Evolutionary conservation across 2,797 vertebrate genomes (phyloP).

Genomic region (Anisognathus igniventris): DNA sequence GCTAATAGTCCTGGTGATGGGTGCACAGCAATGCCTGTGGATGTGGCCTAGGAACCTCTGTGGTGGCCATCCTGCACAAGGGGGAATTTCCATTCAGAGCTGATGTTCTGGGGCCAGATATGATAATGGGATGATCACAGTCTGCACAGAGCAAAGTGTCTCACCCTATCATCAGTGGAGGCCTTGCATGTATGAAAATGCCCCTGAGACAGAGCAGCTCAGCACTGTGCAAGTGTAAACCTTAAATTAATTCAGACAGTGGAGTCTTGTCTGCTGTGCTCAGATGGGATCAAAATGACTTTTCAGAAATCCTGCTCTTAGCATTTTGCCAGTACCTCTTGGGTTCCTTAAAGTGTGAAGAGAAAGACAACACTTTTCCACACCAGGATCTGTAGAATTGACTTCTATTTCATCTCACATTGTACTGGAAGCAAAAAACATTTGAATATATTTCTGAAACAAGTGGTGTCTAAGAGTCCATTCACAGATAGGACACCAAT

Average conservation of each 20-base stretch:
- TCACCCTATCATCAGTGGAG: neutral
- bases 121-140: neutral
- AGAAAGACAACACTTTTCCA: neutral
- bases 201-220: neutral
- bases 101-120: neutral
- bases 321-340: neutral
- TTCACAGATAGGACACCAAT: neutral
- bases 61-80: neutral
- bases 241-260: constrained; percentile 15
- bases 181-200: neutral
- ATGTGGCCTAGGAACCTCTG: neutral
- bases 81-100: neutral
- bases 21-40: neutral
- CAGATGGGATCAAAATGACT: neutral
- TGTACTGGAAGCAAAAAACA: neutral
- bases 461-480: neutral
- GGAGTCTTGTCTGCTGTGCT: neutral
- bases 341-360: neutral
- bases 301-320: neutral
- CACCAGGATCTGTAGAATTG: neutral
- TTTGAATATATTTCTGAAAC: neutral
- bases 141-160: neutral
- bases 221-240: neutral
- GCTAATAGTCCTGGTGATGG: neutral
- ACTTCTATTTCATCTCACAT: neutral